phyloP scores from a whole-genome alignment of 2,797 vertebrate species.

The Oryzias dopingdopingensis region DNA sequence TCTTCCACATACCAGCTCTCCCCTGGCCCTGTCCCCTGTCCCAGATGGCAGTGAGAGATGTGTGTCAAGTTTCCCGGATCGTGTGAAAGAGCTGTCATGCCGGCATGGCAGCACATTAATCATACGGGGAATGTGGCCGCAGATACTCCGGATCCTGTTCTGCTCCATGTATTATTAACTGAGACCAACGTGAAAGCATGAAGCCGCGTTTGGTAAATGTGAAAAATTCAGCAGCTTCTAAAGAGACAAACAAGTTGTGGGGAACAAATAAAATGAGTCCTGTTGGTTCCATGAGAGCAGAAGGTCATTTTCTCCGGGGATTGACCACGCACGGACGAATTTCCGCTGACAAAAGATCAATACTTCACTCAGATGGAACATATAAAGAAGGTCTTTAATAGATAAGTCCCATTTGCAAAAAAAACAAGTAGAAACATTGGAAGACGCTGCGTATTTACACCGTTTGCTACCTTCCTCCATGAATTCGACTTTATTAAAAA shows the following conservation, averaged over 20 bases:
- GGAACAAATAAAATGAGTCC: constrained; percentile 10
- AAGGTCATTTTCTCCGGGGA: neutral
- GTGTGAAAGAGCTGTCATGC: constrained; percentile 62
- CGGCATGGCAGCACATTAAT: constrained; percentile 69
- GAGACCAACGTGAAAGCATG: constrained; percentile 56
- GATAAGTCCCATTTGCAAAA: constrained; percentile 69
- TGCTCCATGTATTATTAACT: constrained; percentile 57
- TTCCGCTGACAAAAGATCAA: neutral
- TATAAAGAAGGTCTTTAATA: constrained; percentile 73
- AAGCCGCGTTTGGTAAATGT: constrained; percentile 38
- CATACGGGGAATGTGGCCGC: constrained; percentile 50
- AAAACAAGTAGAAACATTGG: constrained; percentile 76
- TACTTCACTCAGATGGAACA: constrained; percentile 20
- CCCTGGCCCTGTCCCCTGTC: constrained; percentile 23
- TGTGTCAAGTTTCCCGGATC: constrained; percentile 51
- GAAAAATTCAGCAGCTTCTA: constrained; percentile 52
- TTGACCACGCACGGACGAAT: too few relatives aligned
- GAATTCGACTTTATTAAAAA: constrained; percentile 60
- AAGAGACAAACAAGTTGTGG: constrained; percentile 28
- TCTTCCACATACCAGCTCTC: constrained; percentile 17
- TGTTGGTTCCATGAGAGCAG: neutral
- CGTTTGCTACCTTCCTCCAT: constrained; percentile 70
- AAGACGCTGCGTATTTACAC: constrained; percentile 73
- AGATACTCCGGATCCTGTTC: constrained; percentile 56
- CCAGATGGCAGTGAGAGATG: constrained; percentile 41